phyloP scores from a whole-genome alignment of 2,888 invertebrate genomes.

The Julus scandinavius region DNA sequence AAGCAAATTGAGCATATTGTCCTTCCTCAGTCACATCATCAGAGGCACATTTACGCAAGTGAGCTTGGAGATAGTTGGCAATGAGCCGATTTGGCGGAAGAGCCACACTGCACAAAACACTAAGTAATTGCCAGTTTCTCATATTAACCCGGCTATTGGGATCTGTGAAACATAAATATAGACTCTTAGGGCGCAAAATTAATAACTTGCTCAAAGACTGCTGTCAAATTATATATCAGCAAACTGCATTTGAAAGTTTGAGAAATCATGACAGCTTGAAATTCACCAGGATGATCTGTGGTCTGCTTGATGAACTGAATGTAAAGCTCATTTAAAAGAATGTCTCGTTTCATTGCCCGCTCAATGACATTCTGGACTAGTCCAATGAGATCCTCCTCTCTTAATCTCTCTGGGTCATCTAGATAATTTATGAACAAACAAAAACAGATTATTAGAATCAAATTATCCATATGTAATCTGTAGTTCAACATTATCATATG shows the following conservation, averaged over 20 bases:
- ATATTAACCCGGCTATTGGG: slow-evolving; percentile 86
- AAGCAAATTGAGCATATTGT: slow-evolving; percentile 91
- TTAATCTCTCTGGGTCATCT: slow-evolving; percentile 67
- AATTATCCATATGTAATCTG: neutral
- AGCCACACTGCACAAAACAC: slow-evolving; percentile 82
- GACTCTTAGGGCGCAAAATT: neutral
- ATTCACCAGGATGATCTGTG: slow-evolving; percentile 70
- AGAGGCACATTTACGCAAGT: slow-evolving; percentile 87
- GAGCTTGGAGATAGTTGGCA: slow-evolving; percentile 86
- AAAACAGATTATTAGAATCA: neutral
- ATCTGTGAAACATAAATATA: slow-evolving; percentile 69
- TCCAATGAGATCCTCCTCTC: slow-evolving; percentile 86
- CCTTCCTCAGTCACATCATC: slow-evolving; percentile 93
- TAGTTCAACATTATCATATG: neutral
- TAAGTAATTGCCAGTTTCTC: slow-evolving; percentile 91
- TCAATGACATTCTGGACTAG: slow-evolving; percentile 90
- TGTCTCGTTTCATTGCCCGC: slow-evolving; percentile 89
- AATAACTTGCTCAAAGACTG: neutral
- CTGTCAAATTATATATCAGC: neutral
- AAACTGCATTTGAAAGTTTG: neutral
- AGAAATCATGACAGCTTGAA: neutral
- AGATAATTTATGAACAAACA: no score
- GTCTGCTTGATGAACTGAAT: slow-evolving; percentile 93
- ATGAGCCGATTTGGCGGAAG: slow-evolving; percentile 87
- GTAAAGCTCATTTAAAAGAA: slow-evolving; percentile 87